phyloP scores from a whole-genome alignment of 64 coral and sea anemone species.

The Dendrophyllia cribrosa region DNA sequence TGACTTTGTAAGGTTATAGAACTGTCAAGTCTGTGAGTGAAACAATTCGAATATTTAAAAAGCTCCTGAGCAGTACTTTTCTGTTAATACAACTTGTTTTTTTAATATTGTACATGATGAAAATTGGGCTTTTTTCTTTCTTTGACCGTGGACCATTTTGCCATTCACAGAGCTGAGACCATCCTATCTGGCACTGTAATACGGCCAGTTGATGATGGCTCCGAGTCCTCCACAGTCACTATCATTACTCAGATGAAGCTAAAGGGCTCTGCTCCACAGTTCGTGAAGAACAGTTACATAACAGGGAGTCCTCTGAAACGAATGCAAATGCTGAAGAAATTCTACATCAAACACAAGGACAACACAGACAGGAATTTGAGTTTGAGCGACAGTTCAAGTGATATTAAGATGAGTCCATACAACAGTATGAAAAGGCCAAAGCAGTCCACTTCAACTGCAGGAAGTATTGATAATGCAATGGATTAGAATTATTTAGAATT shows the following conservation, averaged over 20 bases:
- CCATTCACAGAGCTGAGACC: conserved; percentile 22
- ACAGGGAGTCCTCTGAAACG: conserved; percentile 29
- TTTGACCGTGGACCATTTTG: too few relatives aligned
- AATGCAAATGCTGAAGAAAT: conserved; percentile 41
- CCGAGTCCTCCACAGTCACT: conserved; percentile 16
- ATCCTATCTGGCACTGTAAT: conserved; percentile 35
- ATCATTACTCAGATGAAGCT: conserved; percentile 44
- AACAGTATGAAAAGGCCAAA: neutral
- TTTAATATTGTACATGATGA: too few relatives aligned
- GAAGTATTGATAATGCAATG: neutral
- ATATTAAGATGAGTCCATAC: conserved; percentile 40
- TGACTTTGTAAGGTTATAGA: too few relatives aligned
- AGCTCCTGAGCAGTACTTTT: too few relatives aligned
- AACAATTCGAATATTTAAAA: too few relatives aligned
- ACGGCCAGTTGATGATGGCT: conserved; percentile 39
- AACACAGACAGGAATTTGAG: conserved; percentile 24
- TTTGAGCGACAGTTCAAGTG: conserved; percentile 23
- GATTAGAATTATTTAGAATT: neutral
- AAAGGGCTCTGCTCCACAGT: conserved; percentile 32
- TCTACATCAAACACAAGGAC: conserved; percentile 32
- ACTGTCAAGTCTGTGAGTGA: too few relatives aligned
- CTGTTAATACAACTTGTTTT: too few relatives aligned
- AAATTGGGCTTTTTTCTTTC: too few relatives aligned
- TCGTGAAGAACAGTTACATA: conserved; percentile 44
- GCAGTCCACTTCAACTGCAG: neutral